Base-by-base conservation (phyloP, 2,797 vertebrate genomes). In the Poeciliopsis paucimaculata region DNA sequence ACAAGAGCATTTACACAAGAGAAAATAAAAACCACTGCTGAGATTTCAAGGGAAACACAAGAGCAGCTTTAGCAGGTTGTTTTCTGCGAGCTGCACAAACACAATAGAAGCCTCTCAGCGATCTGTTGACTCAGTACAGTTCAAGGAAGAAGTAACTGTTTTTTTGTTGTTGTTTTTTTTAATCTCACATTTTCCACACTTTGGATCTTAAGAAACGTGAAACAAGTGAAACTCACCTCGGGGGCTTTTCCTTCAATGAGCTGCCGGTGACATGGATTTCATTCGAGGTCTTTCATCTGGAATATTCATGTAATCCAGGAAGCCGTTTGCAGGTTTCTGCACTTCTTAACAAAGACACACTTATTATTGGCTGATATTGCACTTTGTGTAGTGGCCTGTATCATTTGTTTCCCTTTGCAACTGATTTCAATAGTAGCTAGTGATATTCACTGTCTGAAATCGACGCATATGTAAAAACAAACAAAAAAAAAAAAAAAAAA, bases 61-160 rank as follows among this genome's bases (percentile, higher is more conserved):
- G 84, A 51, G 75, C 77, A 79, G 57, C 62, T 49, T 57, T 72
- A 76, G 73, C 85, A 82, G 78, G 72, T 83, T 71, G 73, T 68
- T 77, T 88, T 89, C 84, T 88, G 78, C 73, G 51, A 80, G 78
- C 76, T 80, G 78, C 77, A 82, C 82, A 88, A 86, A 76, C 80
- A 82, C 79, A 84, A 78, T 86, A 73, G 28, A 46, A 83, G 28
- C 46, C 49, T 73, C 46, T 84, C 75, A 60, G 68, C 41, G 5
- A 8, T 5, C n/a, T 28, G 53, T 82, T 71, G 41, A 83, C 80
- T 80, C 72, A 78, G 41, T 75, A 84, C 36, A 81, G 81, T 73
- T 51, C 47, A 26, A 36, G 18, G 20, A 23, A 51, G 23, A 34
- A 49, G 34, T 20, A 53, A 51, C 18, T 36, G 2, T 49, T 57